Evolutionary conservation across 2,113 vertebrate species (phyloP).

Genomic region (Antennarius striatus): DNA sequence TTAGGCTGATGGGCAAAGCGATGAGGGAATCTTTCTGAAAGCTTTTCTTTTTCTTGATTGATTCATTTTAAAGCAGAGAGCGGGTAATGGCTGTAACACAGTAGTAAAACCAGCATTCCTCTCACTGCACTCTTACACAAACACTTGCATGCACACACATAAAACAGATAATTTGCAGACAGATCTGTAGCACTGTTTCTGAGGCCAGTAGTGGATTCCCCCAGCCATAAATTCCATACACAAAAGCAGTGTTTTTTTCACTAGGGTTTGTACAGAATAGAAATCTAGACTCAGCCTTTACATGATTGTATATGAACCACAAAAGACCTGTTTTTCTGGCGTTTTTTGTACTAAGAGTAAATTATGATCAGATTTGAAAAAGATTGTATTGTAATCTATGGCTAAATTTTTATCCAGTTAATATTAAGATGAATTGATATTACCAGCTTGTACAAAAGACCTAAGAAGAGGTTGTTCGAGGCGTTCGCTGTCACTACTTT

Average conservation of each 20-base stretch:
- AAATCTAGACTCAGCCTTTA: constrained; percentile 94
- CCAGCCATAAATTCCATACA: constrained; percentile 84
- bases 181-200: constrained; percentile 92
- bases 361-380: constrained; percentile 89
- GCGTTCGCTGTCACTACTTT: constrained; percentile 90
- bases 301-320: constrained; percentile 97
- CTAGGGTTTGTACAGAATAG: constrained; percentile 93
- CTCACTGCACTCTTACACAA: constrained; percentile 63
- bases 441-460: constrained; percentile 90
- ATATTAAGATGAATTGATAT: constrained; percentile 82
- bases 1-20: constrained; percentile 53
- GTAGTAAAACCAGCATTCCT: constrained; percentile 75
- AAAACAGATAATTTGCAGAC: constrained; percentile 77
- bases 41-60: constrained; percentile 39
- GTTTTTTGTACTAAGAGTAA: constrained; percentile 90
- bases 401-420: constrained; percentile 91
- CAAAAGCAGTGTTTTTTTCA: constrained; percentile 86
- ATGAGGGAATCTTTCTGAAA: constrained; percentile 37
- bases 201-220: constrained; percentile 90
- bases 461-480: constrained; percentile 87
- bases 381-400: constrained; percentile 98
- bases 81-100: constrained; percentile 53
- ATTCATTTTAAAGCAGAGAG: constrained; percentile 60
- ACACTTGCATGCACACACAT: constrained; percentile 66
- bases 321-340: constrained; percentile 94